Conservation (phyloP, 2,888 invertebrate genomes). For the Conistra vaccinii region DNA sequence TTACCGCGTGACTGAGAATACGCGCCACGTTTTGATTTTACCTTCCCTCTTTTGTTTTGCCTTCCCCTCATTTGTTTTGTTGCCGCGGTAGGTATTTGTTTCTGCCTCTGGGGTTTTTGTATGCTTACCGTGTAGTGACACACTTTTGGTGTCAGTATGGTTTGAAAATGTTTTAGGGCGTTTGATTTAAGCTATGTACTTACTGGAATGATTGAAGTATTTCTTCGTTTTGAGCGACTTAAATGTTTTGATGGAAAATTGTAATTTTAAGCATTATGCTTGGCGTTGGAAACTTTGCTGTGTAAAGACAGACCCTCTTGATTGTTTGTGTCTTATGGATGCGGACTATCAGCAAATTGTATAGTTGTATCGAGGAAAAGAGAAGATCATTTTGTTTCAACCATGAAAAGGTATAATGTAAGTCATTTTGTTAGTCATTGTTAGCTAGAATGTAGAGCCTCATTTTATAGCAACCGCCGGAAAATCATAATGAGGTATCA, state of each 20-base stretch:
- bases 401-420: background rate
- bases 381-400: background rate
- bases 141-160: slow-evolving; percentile 15
- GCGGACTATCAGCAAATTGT: background rate
- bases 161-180: slow-evolving; percentile 1
- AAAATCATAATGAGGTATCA: background rate
- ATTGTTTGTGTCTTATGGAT: background rate
- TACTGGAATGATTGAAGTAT: background rate
- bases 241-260: background rate
- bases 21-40: slow-evolving; percentile 60
- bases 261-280: background rate
- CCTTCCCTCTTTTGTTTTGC: slow-evolving; percentile 52
- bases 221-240: background rate
- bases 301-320: background rate
- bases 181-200: slow-evolving; percentile 15
- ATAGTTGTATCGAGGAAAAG: background rate
- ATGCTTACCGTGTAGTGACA: slow-evolving; percentile 38
- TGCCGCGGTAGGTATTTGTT: slow-evolving; percentile 43
- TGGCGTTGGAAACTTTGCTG: background rate
- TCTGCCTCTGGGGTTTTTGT: slow-evolving; percentile 42
- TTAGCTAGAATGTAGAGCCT: background rate
- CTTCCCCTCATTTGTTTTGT: slow-evolving; percentile 44
- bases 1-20: slow-evolving; percentile 59
- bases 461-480: background rate
- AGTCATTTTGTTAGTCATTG: too few species aligned